phyloP scores from a whole-genome alignment of 2,888 invertebrate genomes.

The Andricus quercusramuli region DNA sequence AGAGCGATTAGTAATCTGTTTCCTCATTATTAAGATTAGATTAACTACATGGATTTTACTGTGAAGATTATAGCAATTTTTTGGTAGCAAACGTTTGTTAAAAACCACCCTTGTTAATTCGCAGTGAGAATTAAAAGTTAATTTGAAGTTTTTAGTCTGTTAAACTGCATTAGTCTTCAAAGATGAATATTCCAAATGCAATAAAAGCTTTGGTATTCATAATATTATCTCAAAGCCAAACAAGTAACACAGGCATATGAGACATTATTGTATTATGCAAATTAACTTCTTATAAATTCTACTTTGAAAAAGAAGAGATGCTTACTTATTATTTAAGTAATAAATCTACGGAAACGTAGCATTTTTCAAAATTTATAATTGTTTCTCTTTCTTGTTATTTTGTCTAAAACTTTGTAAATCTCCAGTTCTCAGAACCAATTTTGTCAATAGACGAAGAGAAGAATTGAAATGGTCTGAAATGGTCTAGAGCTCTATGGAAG shows the following conservation, averaged over 20 bases:
- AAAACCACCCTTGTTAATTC: no score
- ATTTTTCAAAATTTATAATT: no score
- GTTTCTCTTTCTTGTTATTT: not conserved
- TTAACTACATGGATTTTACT: not conserved
- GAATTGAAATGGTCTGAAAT: constrained; percentile 1
- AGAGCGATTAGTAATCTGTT: not conserved
- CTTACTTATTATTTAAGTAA: not conserved
- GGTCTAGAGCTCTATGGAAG: not conserved
- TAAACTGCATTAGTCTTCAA: not conserved
- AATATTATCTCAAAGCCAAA: no score
- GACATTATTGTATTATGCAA: no score
- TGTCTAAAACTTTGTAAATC: not conserved
- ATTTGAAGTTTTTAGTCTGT: not conserved
- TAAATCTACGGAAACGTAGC: not conserved
- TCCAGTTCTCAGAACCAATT: not conserved
- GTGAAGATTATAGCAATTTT: not conserved
- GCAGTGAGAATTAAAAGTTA: not conserved
- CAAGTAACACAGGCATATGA: no score
- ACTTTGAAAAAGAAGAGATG: no score
- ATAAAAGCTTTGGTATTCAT: no score
- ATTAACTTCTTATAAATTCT: no score
- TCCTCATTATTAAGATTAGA: not conserved
- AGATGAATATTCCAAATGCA: not conserved
- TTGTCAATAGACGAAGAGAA: not conserved
- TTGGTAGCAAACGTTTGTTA: no score